Evolutionary conservation across 2,888 invertebrate genomes (phyloP), one percentile per base, ranked within the genome.

Genomic region (Troglohyphantes excavatus): DNA sequence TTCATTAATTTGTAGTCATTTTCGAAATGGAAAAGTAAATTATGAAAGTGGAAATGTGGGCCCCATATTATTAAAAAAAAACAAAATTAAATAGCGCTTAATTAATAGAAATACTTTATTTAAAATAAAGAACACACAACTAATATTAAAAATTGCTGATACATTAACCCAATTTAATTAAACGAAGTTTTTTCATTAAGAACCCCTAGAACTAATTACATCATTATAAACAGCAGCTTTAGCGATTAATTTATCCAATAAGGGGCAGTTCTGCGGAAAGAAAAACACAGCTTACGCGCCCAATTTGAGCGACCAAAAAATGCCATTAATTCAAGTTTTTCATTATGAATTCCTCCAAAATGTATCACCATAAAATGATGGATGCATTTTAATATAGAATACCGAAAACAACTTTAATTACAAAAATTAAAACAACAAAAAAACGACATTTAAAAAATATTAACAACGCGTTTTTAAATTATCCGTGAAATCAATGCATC

Each of bases 381-480:
- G 73, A 83, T 83, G 83, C 21, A 29, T 73, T 82, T 83, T 83
- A 83, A 83, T 65, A 63, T 6, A 43, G 43, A 21, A 23, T 43
- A 73, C 43, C 67, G 65, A 81, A 53, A 83, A 63, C 7, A 82
- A 81, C 65, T 83, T 83, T 83, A 83, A 83, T 83, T 83, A 83
- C 29, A 83, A 81, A 79, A 43, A 26, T 23, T 19, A 27, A 11
- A 70, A 21, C 19, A 61, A 29, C 29, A 23, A 70, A 39, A 33
- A 33, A 33, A 33, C 33, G 33, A 9, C 33, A 33, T 33, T 76
- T 33, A 76, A 76, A 75, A 75, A 76, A 61, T 76, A 76, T 76
- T 61, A 76, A 76, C 75, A 76, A 65, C 76, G 76, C 76, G 3
- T 76, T 76, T 76, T 76, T 76, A 61, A 61, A 61, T 76, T 76